phyloP scores from a whole-genome alignment of 2,888 invertebrate genomes.

The Drosophila recens region DNA sequence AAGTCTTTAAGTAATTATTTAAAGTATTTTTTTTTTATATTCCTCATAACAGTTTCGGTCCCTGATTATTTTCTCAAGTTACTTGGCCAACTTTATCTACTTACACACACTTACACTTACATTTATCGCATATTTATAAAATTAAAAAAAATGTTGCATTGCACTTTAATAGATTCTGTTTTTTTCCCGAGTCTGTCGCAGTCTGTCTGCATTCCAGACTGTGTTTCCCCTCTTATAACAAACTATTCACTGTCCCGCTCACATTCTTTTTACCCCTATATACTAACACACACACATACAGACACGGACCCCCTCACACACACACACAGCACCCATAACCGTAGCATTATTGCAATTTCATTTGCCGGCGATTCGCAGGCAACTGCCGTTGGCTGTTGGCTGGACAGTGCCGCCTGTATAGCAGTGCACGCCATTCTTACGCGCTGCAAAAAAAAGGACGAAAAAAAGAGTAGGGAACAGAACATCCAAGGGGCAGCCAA shows the following conservation, averaged over 20 bases:
- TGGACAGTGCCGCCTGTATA: constrained; percentile 34
- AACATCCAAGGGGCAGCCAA: constrained; percentile 20
- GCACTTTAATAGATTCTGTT: constrained; percentile 18
- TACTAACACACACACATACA: constrained; percentile 8
- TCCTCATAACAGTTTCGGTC: no score
- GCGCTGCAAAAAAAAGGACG: constrained; percentile 35
- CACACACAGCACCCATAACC: constrained; percentile 13
- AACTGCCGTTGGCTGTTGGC: constrained; percentile 65
- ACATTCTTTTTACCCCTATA: constrained; percentile 26
- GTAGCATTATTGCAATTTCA: constrained; percentile 60
- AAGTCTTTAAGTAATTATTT: no score
- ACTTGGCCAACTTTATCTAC: no score
- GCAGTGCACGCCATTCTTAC: constrained; percentile 50
- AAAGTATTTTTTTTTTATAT: no score
- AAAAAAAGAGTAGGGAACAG: constrained; percentile 15
- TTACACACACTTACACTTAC: no score
- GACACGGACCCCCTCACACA: not conserved
- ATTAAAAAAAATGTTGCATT: not conserved
- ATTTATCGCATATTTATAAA: no score
- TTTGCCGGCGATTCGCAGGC: constrained; percentile 61
- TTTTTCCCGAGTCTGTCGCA: constrained; percentile 10
- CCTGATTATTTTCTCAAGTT: no score
- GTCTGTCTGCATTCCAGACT: constrained; percentile 3
- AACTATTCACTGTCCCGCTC: constrained; percentile 42
- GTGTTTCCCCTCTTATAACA: constrained; percentile 26